phyloP scores from a whole-genome alignment of 2,797 vertebrate genomes.

The Gobio occitaniae region DNA sequence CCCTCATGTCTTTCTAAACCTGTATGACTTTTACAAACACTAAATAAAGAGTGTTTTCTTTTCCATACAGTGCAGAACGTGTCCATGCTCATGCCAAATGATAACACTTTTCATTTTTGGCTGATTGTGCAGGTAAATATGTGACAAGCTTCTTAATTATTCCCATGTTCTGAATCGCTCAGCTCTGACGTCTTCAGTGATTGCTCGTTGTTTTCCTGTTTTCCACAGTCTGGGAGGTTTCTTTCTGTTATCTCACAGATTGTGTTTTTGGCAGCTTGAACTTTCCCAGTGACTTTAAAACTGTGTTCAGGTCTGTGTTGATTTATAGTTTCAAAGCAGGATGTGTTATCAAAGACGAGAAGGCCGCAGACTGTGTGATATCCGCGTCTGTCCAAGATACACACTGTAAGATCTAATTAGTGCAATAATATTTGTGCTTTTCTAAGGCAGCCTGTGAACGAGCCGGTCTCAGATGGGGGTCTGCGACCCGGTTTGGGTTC shows the following conservation, averaged over 20 bases:
- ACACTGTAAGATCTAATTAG: background rate
- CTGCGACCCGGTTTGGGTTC: background rate
- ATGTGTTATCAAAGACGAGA: background rate
- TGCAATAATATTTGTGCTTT: constrained; percentile 32
- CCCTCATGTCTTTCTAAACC: background rate
- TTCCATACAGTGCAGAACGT: background rate
- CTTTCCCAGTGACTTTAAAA: background rate
- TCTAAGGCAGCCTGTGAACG: background rate
- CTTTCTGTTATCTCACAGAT: constrained; percentile 10
- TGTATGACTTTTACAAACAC: background rate
- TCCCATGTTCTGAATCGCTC: background rate
- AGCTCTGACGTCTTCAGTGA: background rate
- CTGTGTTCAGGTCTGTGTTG: background rate
- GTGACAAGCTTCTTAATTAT: background rate
- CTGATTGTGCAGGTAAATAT: background rate
- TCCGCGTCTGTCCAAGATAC: background rate
- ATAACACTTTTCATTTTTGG: background rate
- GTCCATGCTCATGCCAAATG: background rate
- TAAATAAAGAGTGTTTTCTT: background rate
- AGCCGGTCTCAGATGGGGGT: constrained; percentile 16
- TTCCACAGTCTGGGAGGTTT: constrained; percentile 9
- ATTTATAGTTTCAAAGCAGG: background rate
- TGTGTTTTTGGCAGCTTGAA: constrained; percentile 20
- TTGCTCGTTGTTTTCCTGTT: background rate
- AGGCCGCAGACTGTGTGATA: background rate